A percentile compares a stretch with the other conserved stretches of the same genome.
Evolutionary conservation across 2,888 invertebrate species (phyloP).

Genomic region (Drosophila atroscutellata): DNA sequence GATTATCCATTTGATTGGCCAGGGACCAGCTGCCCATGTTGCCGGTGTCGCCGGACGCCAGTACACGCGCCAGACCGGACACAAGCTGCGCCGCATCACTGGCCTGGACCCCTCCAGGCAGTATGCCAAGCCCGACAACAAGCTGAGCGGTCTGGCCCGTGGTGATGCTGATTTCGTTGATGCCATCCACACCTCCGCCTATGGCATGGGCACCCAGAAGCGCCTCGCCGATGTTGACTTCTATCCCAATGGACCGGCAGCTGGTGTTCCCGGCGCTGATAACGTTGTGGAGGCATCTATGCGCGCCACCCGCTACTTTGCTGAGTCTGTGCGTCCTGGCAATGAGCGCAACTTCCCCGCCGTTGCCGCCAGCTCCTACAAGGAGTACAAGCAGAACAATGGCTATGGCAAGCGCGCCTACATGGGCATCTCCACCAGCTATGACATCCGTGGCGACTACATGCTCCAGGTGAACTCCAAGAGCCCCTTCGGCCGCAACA

Average conservation of each 20-base stretch:
- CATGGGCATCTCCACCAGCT: conserved; percentile 81
- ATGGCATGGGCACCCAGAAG: conserved; percentile 75
- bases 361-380: conserved; percentile 78
- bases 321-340: conserved; percentile 83
- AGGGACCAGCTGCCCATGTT: conserved; percentile 82
- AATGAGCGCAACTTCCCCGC: conserved; percentile 83
- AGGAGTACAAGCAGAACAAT: conserved; percentile 78
- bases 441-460: conserved; percentile 80
- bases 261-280: conserved; percentile 76
- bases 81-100: conserved; percentile 82
- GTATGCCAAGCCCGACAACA: conserved; percentile 66
- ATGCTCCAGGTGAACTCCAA: conserved; percentile 82
- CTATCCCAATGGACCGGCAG: conserved; percentile 81
- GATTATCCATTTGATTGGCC: conserved; percentile 82
- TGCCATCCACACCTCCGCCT: conserved; percentile 82
- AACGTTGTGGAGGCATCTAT: conserved; percentile 82
- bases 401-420: conserved; percentile 80
- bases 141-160: conserved; percentile 76
- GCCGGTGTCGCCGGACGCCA: conserved; percentile 82
- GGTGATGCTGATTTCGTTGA: conserved; percentile 84
- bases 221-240: conserved; percentile 83
- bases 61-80: conserved; percentile 77
- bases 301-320: conserved; percentile 82
- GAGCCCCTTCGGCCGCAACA: conserved; percentile 81
- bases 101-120: conserved; percentile 82